Conservation (phyloP, 2,888 invertebrate species). For the Julus scandinavius region DNA sequence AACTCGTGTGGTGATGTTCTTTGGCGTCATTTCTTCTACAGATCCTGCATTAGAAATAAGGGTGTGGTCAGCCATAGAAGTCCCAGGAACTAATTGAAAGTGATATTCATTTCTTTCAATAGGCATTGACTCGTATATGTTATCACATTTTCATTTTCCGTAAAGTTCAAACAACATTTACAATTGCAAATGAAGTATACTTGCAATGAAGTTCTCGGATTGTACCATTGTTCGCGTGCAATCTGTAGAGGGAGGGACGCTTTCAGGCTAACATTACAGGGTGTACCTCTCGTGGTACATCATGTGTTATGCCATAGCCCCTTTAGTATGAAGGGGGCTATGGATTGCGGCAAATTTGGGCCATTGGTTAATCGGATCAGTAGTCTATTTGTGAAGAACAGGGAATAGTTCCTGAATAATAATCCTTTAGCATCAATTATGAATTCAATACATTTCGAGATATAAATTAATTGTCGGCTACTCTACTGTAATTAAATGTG, state of each 20-base stretch:
- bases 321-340: no score
- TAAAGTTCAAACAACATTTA: not conserved
- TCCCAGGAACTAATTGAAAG: not conserved
- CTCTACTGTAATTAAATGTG: no score
- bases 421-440: no score
- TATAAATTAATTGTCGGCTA: no score
- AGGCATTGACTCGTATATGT: not conserved
- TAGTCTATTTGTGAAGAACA: no score
- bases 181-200: not conserved
- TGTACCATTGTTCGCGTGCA: not conserved
- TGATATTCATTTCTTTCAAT: not conserved
- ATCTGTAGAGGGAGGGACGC: not conserved
- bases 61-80: slow-evolving; percentile 6
- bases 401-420: no score
- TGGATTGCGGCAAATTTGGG: no score
- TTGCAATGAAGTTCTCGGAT: not conserved
- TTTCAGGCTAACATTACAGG: not conserved
- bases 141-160: not conserved
- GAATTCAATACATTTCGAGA: no score
- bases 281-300: no score
- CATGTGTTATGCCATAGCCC: no score
- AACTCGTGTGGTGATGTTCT: not conserved
- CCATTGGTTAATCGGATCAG: no score
- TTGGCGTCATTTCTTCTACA: not conserved
- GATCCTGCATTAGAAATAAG: slow-evolving; percentile 25